Evolutionary conservation across 2,888 invertebrate genomes (phyloP).

Genomic region (Nephrotoma appendiculata): DNA sequence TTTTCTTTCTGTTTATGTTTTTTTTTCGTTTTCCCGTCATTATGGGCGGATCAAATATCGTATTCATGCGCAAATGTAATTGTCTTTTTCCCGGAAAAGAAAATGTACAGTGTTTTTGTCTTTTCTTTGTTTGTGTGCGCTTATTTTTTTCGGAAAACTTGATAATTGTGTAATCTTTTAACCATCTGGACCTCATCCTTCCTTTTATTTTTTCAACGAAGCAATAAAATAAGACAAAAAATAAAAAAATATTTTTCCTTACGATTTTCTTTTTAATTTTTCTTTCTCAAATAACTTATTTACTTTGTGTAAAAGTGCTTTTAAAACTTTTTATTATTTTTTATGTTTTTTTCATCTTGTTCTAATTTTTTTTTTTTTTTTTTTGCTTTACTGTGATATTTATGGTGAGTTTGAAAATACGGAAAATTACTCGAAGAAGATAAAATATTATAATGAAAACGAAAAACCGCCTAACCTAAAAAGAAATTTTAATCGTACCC

Average conservation of each 20-base stretch:
- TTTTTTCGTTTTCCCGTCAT: background rate
- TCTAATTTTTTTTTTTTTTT: background rate
- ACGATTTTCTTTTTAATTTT: background rate
- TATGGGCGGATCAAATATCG: constrained; percentile 4
- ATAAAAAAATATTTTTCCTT: background rate
- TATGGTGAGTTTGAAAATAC: background rate
- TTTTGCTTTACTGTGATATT: background rate
- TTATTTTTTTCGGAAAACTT: background rate
- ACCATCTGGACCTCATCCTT: background rate
- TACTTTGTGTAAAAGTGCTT: constrained; percentile 4
- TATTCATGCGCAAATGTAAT: constrained; percentile 5
- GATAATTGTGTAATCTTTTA: background rate
- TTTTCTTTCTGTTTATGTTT: background rate
- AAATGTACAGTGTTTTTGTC: background rate
- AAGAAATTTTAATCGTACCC: background rate
- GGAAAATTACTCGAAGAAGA: background rate
- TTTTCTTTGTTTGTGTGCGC: background rate
- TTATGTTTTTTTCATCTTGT: background rate
- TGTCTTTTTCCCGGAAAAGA: background rate
- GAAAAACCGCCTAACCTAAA: background rate
- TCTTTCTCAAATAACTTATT: background rate
- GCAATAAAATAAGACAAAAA: background rate
- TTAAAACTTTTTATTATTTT: background rate
- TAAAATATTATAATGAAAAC: background rate
- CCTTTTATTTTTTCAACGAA: background rate